Evolutionary conservation across 1,140 invertebrate genomes (phyloP).

Genomic region (Drosophila ficusphila): DNA sequence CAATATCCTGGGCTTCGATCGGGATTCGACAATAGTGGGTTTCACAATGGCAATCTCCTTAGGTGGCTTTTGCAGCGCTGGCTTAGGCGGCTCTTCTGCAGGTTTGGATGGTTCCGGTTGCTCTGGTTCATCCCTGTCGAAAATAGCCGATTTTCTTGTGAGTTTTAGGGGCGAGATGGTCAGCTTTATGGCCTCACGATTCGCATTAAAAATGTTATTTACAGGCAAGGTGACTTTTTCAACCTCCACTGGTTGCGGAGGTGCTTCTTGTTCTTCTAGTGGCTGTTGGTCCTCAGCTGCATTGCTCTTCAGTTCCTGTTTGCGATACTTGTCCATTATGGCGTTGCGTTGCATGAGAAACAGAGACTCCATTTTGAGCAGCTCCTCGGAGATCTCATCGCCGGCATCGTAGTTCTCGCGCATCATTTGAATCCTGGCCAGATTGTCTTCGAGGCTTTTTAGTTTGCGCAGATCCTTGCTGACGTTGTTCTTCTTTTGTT

Average conservation of each 20-base stretch:
- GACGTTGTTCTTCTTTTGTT: conserved; percentile 66
- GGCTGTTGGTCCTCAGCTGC: conserved; percentile 19
- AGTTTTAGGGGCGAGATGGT: conserved; percentile 75
- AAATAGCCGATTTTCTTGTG: conserved; percentile 68
- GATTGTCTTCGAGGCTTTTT: conserved; percentile 71
- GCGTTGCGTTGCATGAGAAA: conserved; percentile 76
- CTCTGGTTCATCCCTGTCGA: conserved; percentile 64
- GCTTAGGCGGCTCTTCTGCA: conserved; percentile 31
- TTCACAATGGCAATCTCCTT: conserved; percentile 81
- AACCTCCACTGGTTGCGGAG: neutral
- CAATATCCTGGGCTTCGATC: conserved; percentile 25
- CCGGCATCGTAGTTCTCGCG: conserved; percentile 74
- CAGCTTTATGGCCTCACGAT: conserved; percentile 78
- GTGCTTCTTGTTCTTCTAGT: neutral
- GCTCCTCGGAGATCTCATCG: conserved; percentile 75
- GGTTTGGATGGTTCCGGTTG: conserved; percentile 10
- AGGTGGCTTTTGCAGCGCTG: neutral
- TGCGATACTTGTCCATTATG: conserved; percentile 77
- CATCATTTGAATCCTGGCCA: conserved; percentile 80
- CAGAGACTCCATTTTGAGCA: conserved; percentile 78
- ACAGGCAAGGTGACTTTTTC: conserved; percentile 32
- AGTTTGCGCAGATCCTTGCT: conserved; percentile 74
- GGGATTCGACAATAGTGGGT: conserved; percentile 72
- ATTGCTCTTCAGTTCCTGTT: conserved; percentile 48
- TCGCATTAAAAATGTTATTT: conserved; percentile 77